Conservation (phyloP, 1,140 invertebrate species). For the Cotesia typhae region DNA sequence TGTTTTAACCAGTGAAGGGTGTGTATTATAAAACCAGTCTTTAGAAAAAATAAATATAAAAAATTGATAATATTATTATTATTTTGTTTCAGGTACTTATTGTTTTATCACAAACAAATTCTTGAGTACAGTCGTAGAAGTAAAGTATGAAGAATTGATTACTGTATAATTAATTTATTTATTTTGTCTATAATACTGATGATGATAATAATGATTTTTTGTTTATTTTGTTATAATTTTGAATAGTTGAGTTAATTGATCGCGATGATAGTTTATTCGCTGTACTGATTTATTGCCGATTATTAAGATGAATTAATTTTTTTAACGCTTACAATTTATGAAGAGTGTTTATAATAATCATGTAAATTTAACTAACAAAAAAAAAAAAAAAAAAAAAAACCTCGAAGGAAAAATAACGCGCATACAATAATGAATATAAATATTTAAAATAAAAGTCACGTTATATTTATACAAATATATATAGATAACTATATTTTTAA, state of each 20-base stretch:
- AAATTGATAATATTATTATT: constrained; percentile 7
- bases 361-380: constrained; percentile 19
- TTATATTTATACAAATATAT: neutral
- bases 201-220: constrained; percentile 41
- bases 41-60: neutral
- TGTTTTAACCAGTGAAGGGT: constrained; percentile 95
- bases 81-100: constrained; percentile 76
- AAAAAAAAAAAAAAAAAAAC: no score
- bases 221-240: neutral
- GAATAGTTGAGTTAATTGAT: constrained; percentile 34
- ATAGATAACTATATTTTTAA: neutral
- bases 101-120: constrained; percentile 93
- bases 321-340: constrained; percentile 35
- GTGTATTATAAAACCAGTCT: constrained; percentile 49
- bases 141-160: constrained; percentile 49
- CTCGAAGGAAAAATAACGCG: neutral
- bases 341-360: constrained; percentile 26
- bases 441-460: no score
- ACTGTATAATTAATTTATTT: constrained; percentile 33
- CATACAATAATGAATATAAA: neutral
- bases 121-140: constrained; percentile 77
- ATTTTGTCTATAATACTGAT: constrained; percentile 43
- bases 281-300: constrained; percentile 34
- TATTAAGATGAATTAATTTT: constrained; percentile 33
- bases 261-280: constrained; percentile 32